These are phyloP conservation scores for Eciton burchellii DNA, from an alignment of 1,140 invertebrate genomes.

Conservation along the genomic window DNA sequence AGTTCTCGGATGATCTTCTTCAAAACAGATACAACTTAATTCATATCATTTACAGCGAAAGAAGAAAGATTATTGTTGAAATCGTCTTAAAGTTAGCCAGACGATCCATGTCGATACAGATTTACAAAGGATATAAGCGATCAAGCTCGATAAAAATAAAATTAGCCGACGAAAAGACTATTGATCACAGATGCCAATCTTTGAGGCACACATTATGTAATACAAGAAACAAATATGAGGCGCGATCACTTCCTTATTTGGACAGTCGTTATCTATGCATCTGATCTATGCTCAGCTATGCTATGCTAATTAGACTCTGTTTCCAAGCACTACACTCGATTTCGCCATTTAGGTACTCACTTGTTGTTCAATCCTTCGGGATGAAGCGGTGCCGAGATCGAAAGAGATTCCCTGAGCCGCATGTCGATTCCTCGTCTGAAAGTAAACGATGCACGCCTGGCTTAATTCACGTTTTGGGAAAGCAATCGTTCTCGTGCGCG, in stretches of 20 bases:
- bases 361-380: slow-evolving; percentile 81
- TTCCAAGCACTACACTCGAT: neutral
- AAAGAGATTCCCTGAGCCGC: slow-evolving; percentile 82
- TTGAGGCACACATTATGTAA: slow-evolving; percentile 20
- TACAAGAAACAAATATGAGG: neutral
- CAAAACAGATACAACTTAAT: no score
- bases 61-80: neutral
- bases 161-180: neutral
- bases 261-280: slow-evolving; percentile 42
- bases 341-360: slow-evolving; percentile 72
- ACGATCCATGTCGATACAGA: neutral
- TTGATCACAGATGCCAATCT: neutral
- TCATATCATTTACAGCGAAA: neutral
- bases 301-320: slow-evolving; percentile 16
- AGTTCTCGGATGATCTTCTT: no score
- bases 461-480: slow-evolving; percentile 1
- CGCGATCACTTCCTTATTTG: neutral
- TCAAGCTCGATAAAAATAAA: slow-evolving; percentile 10
- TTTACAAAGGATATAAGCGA: neutral
- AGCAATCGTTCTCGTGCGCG: neutral
- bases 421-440: slow-evolving; percentile 81
- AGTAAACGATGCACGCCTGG: slow-evolving; percentile 42
- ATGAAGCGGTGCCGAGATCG: slow-evolving; percentile 76
- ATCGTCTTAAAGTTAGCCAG: neutral
- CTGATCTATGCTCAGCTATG: neutral